Evolutionary conservation across 2,888 invertebrate genomes (phyloP), one percentile per base, ranked within the genome.

Genomic region (Nymphalis urticae): DNA sequence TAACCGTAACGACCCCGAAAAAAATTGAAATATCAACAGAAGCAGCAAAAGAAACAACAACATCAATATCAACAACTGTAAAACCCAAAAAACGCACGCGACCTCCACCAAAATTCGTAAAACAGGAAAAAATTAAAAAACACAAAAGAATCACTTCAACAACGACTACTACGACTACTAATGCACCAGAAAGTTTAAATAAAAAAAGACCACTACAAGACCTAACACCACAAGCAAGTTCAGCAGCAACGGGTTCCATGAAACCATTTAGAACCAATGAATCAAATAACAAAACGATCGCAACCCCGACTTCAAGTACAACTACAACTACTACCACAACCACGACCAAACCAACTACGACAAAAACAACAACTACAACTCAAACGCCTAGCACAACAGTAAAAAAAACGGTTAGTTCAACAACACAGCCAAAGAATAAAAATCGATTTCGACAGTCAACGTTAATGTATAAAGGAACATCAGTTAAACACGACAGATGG

Each of bases 401-500:
- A 48, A 68, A 64, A 16, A 64, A 71, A 47, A 61, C 61, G 4
- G 36, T 62, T 8, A 47, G 67, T 21, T 66, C 74, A 16, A 83
- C 82, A 7, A 77, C 78, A 50, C 80, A 81, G 72, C 77, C 81
- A 56, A 89, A 83, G 73, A 85, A 75, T 72, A 86, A 81, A 76
- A 92, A 89, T 71, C 85, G 92, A 61, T 92, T 87, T 73, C 81
- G 92, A 76, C 87, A 89, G 76, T 89, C 92, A 17, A 90, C 90
- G 21, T 74, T 92, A 66, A 85, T 90, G 78, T 71, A 81, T 13
- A 91, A 92, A 79, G 92, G 92, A 24, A 92, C 92, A 32, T 92
- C 92, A n/a, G 84, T 90, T 0, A 92, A 91, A 68, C 90, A 91
- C 68, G 92, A 92, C 71, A 90, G 85, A 77, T 92, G 92, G 89